phyloP scores from a whole-genome alignment of 2,113 vertebrate species.

The Ahaetulla prasina region DNA sequence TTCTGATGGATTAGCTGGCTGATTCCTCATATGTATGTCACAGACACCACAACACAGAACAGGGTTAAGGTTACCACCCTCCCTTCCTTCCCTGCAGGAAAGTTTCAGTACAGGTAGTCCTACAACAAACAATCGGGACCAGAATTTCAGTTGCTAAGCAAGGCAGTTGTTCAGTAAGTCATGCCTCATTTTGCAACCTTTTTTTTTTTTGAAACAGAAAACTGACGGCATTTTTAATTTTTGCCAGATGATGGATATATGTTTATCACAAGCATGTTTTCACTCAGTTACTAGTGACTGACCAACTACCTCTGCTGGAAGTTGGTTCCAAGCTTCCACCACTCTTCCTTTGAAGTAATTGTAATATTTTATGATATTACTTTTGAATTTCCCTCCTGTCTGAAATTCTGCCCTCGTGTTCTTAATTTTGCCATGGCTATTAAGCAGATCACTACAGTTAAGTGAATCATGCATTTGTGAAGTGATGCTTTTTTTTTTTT shows the following conservation, averaged over 20 bases:
- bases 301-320: background rate
- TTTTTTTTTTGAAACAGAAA: background rate
- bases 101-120: background rate
- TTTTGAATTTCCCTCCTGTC: background rate
- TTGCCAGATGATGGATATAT: background rate
- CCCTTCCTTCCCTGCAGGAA: background rate
- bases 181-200: background rate
- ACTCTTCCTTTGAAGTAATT: background rate
- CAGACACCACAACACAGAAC: background rate
- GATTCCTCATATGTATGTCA: background rate
- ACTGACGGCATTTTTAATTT: background rate
- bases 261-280: background rate
- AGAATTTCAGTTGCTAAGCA: background rate
- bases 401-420: background rate
- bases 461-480: background rate
- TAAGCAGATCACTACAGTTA: background rate
- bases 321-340: background rate
- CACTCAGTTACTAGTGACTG: background rate
- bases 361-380: background rate
- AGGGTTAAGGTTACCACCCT: background rate
- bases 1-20: background rate
- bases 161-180: background rate
- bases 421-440: background rate
- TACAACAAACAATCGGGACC: background rate
- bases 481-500: background rate